Evolutionary conservation across 2,797 vertebrate species (phyloP), one percentile per base, ranked within the genome.

Genomic region (Falco biarmicus): DNA sequence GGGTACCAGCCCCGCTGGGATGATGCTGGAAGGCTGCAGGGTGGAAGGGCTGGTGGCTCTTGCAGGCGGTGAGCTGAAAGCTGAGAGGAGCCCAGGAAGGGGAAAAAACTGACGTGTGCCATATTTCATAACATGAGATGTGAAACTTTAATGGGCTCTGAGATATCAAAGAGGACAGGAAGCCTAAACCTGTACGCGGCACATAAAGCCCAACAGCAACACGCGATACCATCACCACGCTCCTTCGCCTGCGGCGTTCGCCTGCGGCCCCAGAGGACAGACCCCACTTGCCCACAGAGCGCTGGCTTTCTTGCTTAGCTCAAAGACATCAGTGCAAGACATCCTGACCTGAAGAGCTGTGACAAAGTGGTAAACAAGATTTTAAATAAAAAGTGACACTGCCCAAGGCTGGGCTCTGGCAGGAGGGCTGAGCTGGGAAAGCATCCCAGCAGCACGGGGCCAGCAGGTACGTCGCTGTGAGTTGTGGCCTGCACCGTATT

Each of bases 141-240:
- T 74, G 93, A 96, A 85, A 85, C 87, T 82, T 96, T 90, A 96
- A 94, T 91, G 93, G 85, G 82, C 78, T 91, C 79, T 20, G 90
- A 25, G 79, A 85, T 83, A 94, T 6, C 59, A 5, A 21, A 48
- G 92, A 43, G 75, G 75, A 87, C 87, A 89, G 96, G 93, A 96
- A 96, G 87, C 39, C 47, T 45, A 37, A 82, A 57, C 37, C 87
- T 82, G 93, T 82, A 10, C 2, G 5, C 2, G 11, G 78, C 16
- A 32, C 79, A 11, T 59, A 43, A 79, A 84, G 41, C 57, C 66
- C 78, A 59, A 89, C 78, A 87, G 90, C 75, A 95, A 90, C 85
- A 83, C 5, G 3, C 8, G 21, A 85, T 83, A 21, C 1, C 11
- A 91, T 93, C 84, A 0, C 76, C 80, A 4, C 8, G 0, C 34